Conservation (phyloP, 2,888 invertebrate genomes). For the Unio delphinus region DNA sequence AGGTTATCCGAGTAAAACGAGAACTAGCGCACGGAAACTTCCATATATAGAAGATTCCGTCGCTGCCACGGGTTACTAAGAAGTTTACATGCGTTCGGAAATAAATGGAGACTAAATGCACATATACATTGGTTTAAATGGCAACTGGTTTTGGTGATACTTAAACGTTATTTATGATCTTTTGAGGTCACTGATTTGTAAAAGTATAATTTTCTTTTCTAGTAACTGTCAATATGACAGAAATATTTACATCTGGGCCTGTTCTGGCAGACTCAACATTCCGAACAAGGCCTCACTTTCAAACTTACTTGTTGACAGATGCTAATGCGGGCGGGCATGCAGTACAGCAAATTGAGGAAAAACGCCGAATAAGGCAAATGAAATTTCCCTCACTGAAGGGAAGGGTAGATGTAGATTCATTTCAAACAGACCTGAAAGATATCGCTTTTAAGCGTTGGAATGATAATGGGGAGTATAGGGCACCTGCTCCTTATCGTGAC, state of each 20-base stretch:
- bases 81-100: conserved; percentile 57
- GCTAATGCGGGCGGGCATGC: conserved; percentile 58
- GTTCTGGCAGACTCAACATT: conserved; percentile 61
- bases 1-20: conserved; percentile 5
- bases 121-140: not conserved
- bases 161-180: not conserved
- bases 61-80: conserved; percentile 53
- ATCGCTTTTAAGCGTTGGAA: conserved; percentile 58
- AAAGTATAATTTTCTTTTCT: not conserved
- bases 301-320: conserved; percentile 56
- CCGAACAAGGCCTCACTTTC: conserved; percentile 57
- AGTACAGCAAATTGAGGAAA: conserved; percentile 60
- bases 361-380: conserved; percentile 59
- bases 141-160: not conserved
- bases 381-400: conserved; percentile 63
- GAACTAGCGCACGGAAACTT: conserved; percentile 43
- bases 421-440: conserved; percentile 45
- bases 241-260: conserved; percentile 38
- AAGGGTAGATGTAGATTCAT: conserved; percentile 60
- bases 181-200: not conserved
- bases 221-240: conserved; percentile 45
- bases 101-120: conserved; percentile 17
- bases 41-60: conserved; percentile 50
- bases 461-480: conserved; percentile 61
- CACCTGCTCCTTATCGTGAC: conserved; percentile 60